Base-by-base conservation (phyloP, 2,797 vertebrate species). In the Trematomus bernacchii region DNA sequence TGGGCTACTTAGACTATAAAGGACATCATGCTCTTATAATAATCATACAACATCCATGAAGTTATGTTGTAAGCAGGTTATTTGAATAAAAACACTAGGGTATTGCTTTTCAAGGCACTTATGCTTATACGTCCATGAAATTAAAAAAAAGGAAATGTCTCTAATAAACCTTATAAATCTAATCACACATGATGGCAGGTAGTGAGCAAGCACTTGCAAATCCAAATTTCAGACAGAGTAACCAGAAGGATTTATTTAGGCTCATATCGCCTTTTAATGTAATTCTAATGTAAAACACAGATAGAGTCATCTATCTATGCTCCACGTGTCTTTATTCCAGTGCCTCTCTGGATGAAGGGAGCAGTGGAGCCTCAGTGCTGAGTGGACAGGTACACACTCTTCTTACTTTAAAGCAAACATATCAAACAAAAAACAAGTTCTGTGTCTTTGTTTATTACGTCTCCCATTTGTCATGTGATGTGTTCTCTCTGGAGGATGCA, bases 271-370 rank as follows among this genome's bases (percentile, higher is more conserved):
- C 27, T 27, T 27, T 27, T 27, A 27, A 27, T 27, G 33, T 37
- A 8, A 37, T 47, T 48, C 30, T 21, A 18, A 59, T 15, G 16
- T 51, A 10, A 57, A 48, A 44, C 47, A 14, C 43, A 30, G 19
- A 27, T 30, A 19, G 1, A 30, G 14, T 64, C 15, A 46, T 58
- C 14, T n/a, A n/a, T n/a, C 61, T 40, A 66, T 66, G 2, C 8
- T 40, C 2, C 54, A 50, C 6, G 68, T 84, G 52, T 90, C 55
- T 77, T 76, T 88, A 37, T 84, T 77, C 67, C 50, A 99, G 97
- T 83, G 92, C 96, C 43, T 96, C 96, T 69, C 61, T 97, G 84
- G 97, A 97, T 88, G 97, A 99, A 90, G 95, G 94, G 71, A 97
- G 94, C 62, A 97, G 96, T 46, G 94, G 95, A 0, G 93, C 95